Base-by-base conservation (phyloP, 2,888 invertebrate species). In the Apodemia hepburni region DNA sequence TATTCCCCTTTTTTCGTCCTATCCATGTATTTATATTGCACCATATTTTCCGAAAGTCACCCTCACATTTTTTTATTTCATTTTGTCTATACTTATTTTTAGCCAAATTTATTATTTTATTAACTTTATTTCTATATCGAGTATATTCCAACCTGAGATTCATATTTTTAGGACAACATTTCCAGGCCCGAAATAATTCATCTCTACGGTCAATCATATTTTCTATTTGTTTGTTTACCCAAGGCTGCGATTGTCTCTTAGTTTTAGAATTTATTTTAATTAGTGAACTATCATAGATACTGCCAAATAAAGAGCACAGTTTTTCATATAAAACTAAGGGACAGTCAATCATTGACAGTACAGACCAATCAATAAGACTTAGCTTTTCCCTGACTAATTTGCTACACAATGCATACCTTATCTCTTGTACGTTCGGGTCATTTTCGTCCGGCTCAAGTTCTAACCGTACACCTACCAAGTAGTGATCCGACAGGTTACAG, bases 371-470 rank as follows among this genome's bases (percentile, higher is more conserved):
- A 45, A 54, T 59, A 0, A 27, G 57, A 45, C 63, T 62, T 0
- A 64, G 54, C 45, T 64, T 66, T 57, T 62, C 58, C 29, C 58
- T 62, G 22, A 64, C 59, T 11, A 51, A 12, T 57, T 57, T 62
- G 18, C 62, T 63, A 58, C 66, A 38, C 38, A 61, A 47, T 4
- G 61, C 59, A 29, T 33, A 45, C 12, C 33, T 15, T 33, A 18
- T 59, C 7, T 5, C n/a, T 33, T 8, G 12, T 12, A 27, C 8
- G 17, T 38, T 15, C 22, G 27, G 3, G 11, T 29, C 35, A 17
- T 22, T 18, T 59, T 22, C 42, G 15, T 58, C 49, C 33, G 29
- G 42, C 49, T 15, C 59, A 45, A 54, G n/a, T 27, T 29, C 33
- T 42, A 61, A 12, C 0, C 22, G 15, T 12, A 59, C 6, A 15